Conservation (phyloP, 1,140 invertebrate species). For the Aphelinus certus region DNA sequence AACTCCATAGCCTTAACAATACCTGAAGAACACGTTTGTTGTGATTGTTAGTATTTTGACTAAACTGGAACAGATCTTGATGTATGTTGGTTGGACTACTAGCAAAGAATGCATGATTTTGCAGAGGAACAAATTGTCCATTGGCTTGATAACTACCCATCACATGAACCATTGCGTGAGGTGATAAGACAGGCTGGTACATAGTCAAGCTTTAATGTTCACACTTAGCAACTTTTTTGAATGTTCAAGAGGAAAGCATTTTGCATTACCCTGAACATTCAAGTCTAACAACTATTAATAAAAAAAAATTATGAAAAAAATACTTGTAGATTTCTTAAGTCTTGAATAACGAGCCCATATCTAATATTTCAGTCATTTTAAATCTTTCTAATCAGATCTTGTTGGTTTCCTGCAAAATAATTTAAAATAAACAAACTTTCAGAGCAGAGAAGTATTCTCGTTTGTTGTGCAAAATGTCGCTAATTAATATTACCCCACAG, state of each 20-base stretch:
- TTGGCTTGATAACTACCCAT: slow-evolving; percentile 57
- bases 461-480: too few relatives aligned
- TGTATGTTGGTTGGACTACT: slow-evolving; percentile 51
- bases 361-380: too few relatives aligned
- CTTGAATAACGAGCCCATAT: too few relatives aligned
- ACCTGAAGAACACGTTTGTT: slow-evolving; percentile 57
- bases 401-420: too few relatives aligned
- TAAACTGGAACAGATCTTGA: slow-evolving; percentile 54
- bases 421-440: too few relatives aligned
- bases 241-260: slow-evolving; percentile 11
- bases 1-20: slow-evolving; percentile 17
- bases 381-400: too few relatives aligned
- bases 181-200: slow-evolving; percentile 60
- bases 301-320: slow-evolving; percentile 9
- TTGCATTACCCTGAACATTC: slow-evolving; percentile 20
- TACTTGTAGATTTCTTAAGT: background rate
- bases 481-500: too few relatives aligned
- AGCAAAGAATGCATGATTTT: slow-evolving; percentile 50
- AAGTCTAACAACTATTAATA: slow-evolving; percentile 32
- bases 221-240: slow-evolving; percentile 7
- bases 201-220: slow-evolving; percentile 51
- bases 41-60: slow-evolving; percentile 48
- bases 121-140: slow-evolving; percentile 52
- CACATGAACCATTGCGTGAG: slow-evolving; percentile 61
- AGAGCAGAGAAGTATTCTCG: too few relatives aligned